These are phyloP conservation scores for Enteromius argenteus DNA, from an alignment of 2,797 vertebrate genomes.

Conservation along the genomic window DNA sequence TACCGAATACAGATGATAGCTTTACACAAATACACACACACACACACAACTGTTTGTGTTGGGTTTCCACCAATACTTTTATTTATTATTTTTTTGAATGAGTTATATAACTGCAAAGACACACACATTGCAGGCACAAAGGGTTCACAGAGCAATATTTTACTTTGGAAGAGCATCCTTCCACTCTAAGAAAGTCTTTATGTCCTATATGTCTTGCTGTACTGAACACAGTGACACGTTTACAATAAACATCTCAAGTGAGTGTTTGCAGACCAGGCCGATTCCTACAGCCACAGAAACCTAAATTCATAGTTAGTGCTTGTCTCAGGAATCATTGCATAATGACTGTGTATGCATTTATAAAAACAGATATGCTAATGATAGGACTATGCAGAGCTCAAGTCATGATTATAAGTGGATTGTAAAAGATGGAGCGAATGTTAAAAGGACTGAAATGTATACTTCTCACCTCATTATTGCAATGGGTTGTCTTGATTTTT, in stretches of 20 bases:
- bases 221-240: conserved; percentile 20
- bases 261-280: conserved; percentile 6
- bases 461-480: neutral
- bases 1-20: conserved; percentile 13
- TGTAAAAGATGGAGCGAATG: neutral
- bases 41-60: conserved; percentile 13
- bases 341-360: neutral
- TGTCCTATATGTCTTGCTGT: conserved; percentile 18
- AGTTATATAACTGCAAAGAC: conserved; percentile 51
- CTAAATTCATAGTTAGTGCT: conserved; percentile 8
- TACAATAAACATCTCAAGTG: conserved; percentile 31
- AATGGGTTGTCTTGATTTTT: neutral
- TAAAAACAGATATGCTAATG: conserved; percentile 12
- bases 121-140: conserved; percentile 13
- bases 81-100: neutral
- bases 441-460: neutral
- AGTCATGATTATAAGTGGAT: neutral
- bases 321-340: conserved; percentile 6
- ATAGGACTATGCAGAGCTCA: neutral
- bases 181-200: neutral
- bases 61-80: conserved; percentile 18
- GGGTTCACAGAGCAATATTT: conserved; percentile 18
- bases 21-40: conserved; percentile 28
- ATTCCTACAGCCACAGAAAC: conserved; percentile 13
- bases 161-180: neutral